Base-by-base conservation (phyloP, 2,113 vertebrate species). In the Hippocampus barbouri region DNA sequence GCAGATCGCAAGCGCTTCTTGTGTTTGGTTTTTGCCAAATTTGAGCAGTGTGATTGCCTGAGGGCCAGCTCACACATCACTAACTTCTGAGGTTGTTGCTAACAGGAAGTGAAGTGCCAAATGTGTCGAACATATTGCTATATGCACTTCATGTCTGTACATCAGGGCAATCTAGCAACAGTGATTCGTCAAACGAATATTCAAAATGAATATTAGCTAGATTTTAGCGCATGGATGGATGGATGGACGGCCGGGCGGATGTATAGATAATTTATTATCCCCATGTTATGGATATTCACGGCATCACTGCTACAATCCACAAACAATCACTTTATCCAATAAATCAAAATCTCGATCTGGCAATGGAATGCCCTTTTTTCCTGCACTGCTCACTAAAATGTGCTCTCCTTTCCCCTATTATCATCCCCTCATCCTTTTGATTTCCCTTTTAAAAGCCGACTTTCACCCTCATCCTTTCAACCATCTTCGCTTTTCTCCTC, bases 71-170 rank as follows among this genome's bases (percentile, higher is more conserved):
- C 62, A 65, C 62, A 65, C 38, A 65, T 65, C 62, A 65, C 62
- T 43, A 65, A 43, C 62, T 45, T 65, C 40, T 65, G 40, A 63
- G 34, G 21, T 15, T n/a, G 20, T 65, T 15, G 40, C 38, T 23
- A 65, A 65, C 62, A 43, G 23, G 62, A 65, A 15, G 38, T 65
- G 62, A 65, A n/a, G 62, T 65, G 62, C 62, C 38, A 64, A 59
- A 64, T 64, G 62, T 65, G 62, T 65, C 38, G 15, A 59, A 25
- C 56, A 59, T 59, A 59, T 59, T 59, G 56, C 11, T 27, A 27
- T 59, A 4, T 25, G 11, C 10, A 14, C 9, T 57, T 6, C 54
- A 57, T 53, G 53, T n/a, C 10, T 56, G 2, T 23, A 23, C 21
- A n/a, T n/a, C 21, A 54, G 10, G 53, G 53, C 18, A 54, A 53